These are phyloP conservation scores for Sipha maydis DNA, from an alignment of 2,888 invertebrate genomes.

Conservation along the genomic window DNA sequence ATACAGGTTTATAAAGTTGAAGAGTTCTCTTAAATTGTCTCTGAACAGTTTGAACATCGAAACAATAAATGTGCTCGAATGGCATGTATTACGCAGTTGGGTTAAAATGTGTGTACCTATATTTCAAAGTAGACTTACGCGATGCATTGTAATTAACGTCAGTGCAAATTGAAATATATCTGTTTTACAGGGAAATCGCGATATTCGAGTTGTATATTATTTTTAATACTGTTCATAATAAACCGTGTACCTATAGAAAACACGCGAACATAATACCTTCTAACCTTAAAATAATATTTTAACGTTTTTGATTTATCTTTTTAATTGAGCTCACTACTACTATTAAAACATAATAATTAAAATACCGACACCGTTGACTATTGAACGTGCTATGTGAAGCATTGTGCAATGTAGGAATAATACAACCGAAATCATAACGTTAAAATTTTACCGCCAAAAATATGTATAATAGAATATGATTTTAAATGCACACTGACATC, in stretches of 20 bases:
- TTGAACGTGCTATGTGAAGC: too few relatives aligned
- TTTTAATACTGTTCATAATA: not conserved
- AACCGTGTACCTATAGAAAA: not conserved
- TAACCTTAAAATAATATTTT: too few relatives aligned
- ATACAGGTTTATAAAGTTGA: constrained; percentile 29
- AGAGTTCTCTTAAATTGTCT: constrained; percentile 4
- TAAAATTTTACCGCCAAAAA: too few relatives aligned
- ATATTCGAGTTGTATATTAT: not conserved
- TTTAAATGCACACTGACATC: too few relatives aligned
- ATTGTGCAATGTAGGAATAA: too few relatives aligned
- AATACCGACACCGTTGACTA: too few relatives aligned
- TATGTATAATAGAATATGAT: too few relatives aligned
- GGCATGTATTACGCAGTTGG: not conserved
- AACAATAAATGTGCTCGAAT: constrained; percentile 23
- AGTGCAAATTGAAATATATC: not conserved
- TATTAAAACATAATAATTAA: too few relatives aligned
- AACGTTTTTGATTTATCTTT: too few relatives aligned
- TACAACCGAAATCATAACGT: too few relatives aligned
- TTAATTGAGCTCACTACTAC: too few relatives aligned
- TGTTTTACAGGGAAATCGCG: not conserved
- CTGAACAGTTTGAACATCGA: not conserved
- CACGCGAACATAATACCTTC: not conserved
- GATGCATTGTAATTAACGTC: not conserved
- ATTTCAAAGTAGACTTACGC: constrained; percentile 11
- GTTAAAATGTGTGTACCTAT: constrained; percentile 5